A percentile compares a stretch with the other conserved stretches of the same genome.
phyloP scores from a whole-genome alignment of 2,888 invertebrate genomes.

The Asteroscopus sphinx region DNA sequence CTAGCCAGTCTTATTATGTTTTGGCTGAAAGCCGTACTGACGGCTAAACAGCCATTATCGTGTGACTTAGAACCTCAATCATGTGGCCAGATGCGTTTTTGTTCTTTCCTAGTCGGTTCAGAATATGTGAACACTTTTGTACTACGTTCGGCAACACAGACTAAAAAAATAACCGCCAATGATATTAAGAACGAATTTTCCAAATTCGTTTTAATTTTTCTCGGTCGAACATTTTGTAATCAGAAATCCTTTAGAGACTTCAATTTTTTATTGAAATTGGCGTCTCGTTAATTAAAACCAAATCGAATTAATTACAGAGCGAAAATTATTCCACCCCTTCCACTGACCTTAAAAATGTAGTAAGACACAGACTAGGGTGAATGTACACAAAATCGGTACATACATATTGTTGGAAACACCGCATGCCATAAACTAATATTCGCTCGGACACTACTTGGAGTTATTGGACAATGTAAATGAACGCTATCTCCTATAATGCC shows the following conservation, averaged over 20 bases:
- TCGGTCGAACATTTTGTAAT: slow-evolving; percentile 74
- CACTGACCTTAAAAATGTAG: slow-evolving; percentile 62
- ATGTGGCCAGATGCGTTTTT: background rate
- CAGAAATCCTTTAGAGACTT: slow-evolving; percentile 83
- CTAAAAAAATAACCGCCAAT: slow-evolving; percentile 30
- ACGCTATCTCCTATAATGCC: slow-evolving; percentile 90
- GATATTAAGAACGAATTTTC: slow-evolving; percentile 53
- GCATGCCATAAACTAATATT: slow-evolving; percentile 88
- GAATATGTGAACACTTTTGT: background rate
- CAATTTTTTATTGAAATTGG: slow-evolving; percentile 84
- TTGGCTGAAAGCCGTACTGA: slow-evolving; percentile 46
- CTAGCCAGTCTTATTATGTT: slow-evolving; percentile 75
- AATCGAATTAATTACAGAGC: slow-evolving; percentile 85
- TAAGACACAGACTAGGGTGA: slow-evolving; percentile 59
- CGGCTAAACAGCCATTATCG: slow-evolving; percentile 23
- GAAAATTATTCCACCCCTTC: slow-evolving; percentile 80
- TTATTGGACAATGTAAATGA: slow-evolving; percentile 91
- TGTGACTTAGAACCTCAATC: slow-evolving; percentile 4
- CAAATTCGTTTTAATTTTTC: slow-evolving; percentile 65
- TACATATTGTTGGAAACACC: slow-evolving; percentile 67
- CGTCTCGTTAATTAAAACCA: slow-evolving; percentile 86
- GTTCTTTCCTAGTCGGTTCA: background rate
- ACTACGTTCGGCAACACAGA: background rate
- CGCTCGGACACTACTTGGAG: slow-evolving; percentile 89
- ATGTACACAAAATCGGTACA: slow-evolving; percentile 57